Evolutionary conservation across 2,797 vertebrate genomes (phyloP).

Genomic region (Crossoptilon crossoptilon): DNA sequence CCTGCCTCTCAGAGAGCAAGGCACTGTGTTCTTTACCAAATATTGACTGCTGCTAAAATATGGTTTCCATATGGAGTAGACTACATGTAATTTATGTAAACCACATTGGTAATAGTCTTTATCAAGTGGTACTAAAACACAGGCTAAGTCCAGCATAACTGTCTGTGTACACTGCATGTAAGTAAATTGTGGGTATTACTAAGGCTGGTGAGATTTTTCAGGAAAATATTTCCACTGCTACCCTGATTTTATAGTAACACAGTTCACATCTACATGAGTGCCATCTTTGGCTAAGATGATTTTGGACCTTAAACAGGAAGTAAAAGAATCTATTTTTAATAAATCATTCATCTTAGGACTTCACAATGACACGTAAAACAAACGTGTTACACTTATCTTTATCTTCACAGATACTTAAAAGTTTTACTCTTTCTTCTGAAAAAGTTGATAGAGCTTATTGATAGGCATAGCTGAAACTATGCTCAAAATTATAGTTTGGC

Average conservation of each 20-base stretch:
- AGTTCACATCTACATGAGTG: neutral
- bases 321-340: conserved; percentile 1
- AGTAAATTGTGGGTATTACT: conserved; percentile 61
- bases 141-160: conserved; percentile 47
- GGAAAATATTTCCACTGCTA: conserved; percentile 33
- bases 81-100: conserved; percentile 75
- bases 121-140: conserved; percentile 69
- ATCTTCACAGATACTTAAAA: neutral
- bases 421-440: neutral
- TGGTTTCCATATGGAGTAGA: conserved; percentile 71
- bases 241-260: neutral
- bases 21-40: conserved; percentile 63
- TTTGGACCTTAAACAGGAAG: neutral
- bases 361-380: neutral
- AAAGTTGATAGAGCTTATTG: neutral
- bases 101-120: conserved; percentile 69
- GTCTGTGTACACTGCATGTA: conserved; percentile 38
- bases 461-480: neutral
- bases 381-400: neutral
- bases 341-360: neutral
- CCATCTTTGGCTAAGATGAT: neutral
- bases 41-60: conserved; percentile 67
- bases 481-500: neutral
- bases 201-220: conserved; percentile 33
- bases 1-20: conserved; percentile 17